Conservation (phyloP, 2,797 vertebrate genomes). For the Diceros bicornis region DNA sequence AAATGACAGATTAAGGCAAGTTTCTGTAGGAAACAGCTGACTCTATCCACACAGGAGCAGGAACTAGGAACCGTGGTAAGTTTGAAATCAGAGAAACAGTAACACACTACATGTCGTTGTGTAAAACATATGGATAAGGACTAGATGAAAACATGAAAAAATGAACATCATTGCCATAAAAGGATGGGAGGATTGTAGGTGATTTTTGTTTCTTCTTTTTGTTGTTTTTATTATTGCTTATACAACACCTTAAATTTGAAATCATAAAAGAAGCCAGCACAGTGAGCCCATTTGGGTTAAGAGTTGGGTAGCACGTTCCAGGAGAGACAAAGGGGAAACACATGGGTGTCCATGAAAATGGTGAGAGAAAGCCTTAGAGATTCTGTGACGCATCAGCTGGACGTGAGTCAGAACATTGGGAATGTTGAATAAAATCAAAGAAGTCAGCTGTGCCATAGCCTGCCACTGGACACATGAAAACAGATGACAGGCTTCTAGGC, state of each 20-base stretch:
- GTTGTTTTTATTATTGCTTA: background rate
- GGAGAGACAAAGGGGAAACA: background rate
- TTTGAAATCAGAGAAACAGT: background rate
- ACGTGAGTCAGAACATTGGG: background rate
- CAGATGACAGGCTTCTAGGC: background rate
- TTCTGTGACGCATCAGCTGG: background rate
- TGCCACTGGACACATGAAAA: background rate
- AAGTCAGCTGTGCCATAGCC: background rate
- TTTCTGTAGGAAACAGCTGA: background rate
- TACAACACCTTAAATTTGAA: background rate
- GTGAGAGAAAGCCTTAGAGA: background rate
- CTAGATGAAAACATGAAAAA: background rate
- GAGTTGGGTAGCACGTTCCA: background rate
- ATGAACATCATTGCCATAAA: background rate
- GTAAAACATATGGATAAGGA: background rate
- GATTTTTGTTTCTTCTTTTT: background rate
- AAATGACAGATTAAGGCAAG: background rate
- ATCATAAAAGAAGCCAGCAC: background rate
- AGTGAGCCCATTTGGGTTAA: background rate
- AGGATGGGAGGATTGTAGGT: background rate
- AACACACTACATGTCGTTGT: background rate
- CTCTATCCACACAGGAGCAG: background rate
- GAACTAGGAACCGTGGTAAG: background rate
- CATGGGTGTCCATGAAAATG: background rate
- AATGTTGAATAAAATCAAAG: background rate